Base-by-base conservation (phyloP, 2,888 invertebrate species). In the Acleris sparsana region DNA sequence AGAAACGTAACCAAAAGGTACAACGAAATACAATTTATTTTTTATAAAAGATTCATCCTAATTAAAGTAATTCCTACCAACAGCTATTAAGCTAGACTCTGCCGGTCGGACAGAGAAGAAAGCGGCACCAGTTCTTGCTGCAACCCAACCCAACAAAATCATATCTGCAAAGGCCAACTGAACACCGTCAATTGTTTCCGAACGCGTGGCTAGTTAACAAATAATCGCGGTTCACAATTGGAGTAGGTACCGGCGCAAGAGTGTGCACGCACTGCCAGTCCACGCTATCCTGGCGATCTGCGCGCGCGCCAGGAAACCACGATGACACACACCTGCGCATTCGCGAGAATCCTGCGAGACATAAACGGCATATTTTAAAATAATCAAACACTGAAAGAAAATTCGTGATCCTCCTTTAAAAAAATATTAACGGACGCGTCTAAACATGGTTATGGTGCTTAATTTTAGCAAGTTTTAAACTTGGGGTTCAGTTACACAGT, bases 151-250 rank as follows among this genome's bases (percentile, higher is more conserved):
- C 11, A 81, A 82, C 85, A 83, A 86, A 88, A 86, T 88, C 87
- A 88, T 88, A 89, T 88, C 86, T 87, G 78, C 80, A 76, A 77
- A 82, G 80, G 79, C 82, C 77, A 80, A 82, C 85, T 84, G 83
- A 83, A 83, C 82, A 83, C 83, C 80, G 81, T 83, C 88, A 89
- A 90, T 91, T 92, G 90, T 89, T 91, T 91, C 89, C 84, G 87
- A 89, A 82, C 90, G 90, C 89, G 89, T 90, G 92, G 88, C 86
- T 84, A 85, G 90, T 91, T 89, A 90, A 86, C 86, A 86, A 90
- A 90, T 91, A 89, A 89, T 89, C 85, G 86, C 87, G 75, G 80
- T 83, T 83, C 79, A 90, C 92, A 92, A 92, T 92, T 92, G 91
- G 86, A 80, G 80, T 87, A 89, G 86, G 87, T 89, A 89, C 82